A percentile compares a stretch with the other conserved stretches of the same genome.
Evolutionary conservation across 2,113 vertebrate species (phyloP).

Genomic region (Sorex fumeus): DNA sequence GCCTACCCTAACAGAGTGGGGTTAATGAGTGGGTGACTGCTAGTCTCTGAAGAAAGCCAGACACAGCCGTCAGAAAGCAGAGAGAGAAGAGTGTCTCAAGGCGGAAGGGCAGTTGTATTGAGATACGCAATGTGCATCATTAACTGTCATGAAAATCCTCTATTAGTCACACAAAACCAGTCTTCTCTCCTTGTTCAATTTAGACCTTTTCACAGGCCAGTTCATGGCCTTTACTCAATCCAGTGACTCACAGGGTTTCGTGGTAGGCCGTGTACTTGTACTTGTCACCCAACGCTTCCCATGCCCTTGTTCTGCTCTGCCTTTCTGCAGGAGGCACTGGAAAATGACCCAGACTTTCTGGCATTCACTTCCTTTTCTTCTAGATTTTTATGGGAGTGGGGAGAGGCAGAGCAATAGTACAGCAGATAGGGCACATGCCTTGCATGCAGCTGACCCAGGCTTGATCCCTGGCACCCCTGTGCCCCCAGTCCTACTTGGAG

Average conservation of each 20-base stretch:
- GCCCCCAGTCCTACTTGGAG: too few species aligned
- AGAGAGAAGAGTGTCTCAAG: neutral
- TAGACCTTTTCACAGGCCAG: neutral
- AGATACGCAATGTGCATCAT: neutral
- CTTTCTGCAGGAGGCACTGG: too few species aligned
- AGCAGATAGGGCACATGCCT: too few species aligned
- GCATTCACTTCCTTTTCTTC: neutral
- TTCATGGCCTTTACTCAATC: neutral
- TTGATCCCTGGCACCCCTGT: too few species aligned
- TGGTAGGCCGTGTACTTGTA: neutral
- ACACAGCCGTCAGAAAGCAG: neutral
- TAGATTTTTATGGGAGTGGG: neutral
- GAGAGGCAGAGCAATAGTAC: too few species aligned
- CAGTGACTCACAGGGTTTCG: neutral
- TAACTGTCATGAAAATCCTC: neutral
- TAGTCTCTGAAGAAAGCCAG: slow-evolving; percentile 15
- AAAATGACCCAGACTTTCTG: neutral
- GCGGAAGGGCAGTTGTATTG: neutral
- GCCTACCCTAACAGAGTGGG: neutral
- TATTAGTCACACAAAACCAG: neutral
- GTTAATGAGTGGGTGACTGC: slow-evolving; percentile 32
- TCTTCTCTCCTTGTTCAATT: neutral
- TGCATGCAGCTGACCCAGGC: too few species aligned
- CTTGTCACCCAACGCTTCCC: neutral
- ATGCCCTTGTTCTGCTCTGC: neutral